phyloP scores from a whole-genome alignment of 2,113 vertebrate species.

The Actenoides lindsayi region DNA sequence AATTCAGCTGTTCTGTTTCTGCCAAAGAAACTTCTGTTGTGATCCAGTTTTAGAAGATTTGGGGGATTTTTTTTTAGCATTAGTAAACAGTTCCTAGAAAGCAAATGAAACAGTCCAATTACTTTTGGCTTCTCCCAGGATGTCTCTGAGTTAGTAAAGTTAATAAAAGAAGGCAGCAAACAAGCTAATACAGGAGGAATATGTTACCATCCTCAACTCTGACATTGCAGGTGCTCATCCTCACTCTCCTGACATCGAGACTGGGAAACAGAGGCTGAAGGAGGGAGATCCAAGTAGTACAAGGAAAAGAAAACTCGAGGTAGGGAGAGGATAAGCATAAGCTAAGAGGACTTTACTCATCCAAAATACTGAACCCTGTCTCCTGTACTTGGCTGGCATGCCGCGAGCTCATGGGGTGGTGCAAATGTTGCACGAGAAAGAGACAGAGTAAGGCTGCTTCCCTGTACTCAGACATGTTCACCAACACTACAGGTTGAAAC shows the following conservation, averaged over 20 bases:
- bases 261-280: background rate
- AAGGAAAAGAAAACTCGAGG: background rate
- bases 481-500: background rate
- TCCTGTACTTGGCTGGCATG: background rate
- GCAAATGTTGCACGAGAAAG: background rate
- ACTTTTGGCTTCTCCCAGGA: background rate
- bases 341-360: background rate
- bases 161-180: background rate
- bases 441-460: background rate
- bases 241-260: background rate
- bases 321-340: background rate
- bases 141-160: background rate
- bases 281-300: background rate
- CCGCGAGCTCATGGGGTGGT: fast-evolving
- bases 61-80: background rate
- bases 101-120: background rate
- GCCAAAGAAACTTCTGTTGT: background rate
- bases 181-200: background rate
- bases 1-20: background rate
- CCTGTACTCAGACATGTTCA: background rate
- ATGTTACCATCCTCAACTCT: background rate
- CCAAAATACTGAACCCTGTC: background rate
- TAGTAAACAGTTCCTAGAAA: background rate
- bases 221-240: background rate
- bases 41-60: background rate